A percentile compares a stretch with the other conserved stretches of the same genome.
Conservation (phyloP, 2,113 vertebrate species). For the Prochilodus magdalenae region DNA sequence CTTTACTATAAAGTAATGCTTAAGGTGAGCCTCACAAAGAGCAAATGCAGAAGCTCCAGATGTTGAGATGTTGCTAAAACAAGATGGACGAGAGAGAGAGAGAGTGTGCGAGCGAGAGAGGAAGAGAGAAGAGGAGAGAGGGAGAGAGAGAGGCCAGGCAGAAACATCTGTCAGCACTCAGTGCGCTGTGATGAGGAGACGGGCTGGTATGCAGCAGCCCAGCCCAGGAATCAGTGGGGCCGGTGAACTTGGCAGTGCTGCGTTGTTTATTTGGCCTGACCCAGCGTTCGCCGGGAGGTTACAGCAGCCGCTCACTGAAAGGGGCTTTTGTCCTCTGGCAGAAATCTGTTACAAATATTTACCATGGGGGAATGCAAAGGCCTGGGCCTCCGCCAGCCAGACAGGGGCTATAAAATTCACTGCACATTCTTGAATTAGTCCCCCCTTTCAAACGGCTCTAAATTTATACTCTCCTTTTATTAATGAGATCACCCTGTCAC, state of each 20-base stretch:
- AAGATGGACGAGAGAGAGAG: slow-evolving; percentile 41
- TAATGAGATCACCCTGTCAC: slow-evolving; percentile 95
- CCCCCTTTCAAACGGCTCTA: slow-evolving; percentile 80
- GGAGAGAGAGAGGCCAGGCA: slow-evolving; percentile 66
- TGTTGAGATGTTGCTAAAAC: slow-evolving; percentile 19
- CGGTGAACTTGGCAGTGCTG: slow-evolving; percentile 87
- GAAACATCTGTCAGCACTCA: slow-evolving; percentile 98
- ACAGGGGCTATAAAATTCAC: slow-evolving; percentile 92
- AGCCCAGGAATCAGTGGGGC: slow-evolving; percentile 84
- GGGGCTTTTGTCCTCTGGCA: slow-evolving; percentile 92
- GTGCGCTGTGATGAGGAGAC: slow-evolving; percentile 82
- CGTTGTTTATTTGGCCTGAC: slow-evolving; percentile 97
- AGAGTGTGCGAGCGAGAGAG: slow-evolving; percentile 14
- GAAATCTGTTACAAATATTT: slow-evolving; percentile 99
- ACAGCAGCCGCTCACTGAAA: slow-evolving; percentile 90
- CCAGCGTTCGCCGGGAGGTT: slow-evolving; percentile 84
- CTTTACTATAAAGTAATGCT: neutral
- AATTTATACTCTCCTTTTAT: slow-evolving; percentile 92
- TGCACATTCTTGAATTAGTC: slow-evolving; percentile 93
- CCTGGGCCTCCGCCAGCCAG: slow-evolving; percentile 90
- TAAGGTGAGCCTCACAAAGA: neutral
- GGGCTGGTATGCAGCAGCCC: slow-evolving; percentile 82
- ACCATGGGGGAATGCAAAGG: slow-evolving; percentile 85
- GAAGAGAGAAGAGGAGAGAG: slow-evolving; percentile 54
- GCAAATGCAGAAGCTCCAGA: slow-evolving; percentile 30